phyloP scores from a whole-genome alignment of 2,797 vertebrate species.

The Helicolenus hilgendorfi region DNA sequence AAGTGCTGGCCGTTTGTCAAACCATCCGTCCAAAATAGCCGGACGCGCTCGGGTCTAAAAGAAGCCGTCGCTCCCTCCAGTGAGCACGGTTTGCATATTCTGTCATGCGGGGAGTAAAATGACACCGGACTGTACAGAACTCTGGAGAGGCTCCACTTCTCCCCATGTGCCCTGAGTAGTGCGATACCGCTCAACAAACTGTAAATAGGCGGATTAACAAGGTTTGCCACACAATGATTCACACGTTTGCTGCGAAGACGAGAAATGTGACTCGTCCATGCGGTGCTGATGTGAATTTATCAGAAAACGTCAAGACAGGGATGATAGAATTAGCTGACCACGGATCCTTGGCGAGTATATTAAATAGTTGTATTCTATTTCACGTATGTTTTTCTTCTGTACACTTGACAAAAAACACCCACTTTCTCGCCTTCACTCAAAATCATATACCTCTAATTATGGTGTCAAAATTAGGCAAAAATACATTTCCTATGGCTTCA shows the following conservation, averaged over 20 bases:
- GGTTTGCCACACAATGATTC: slow-evolving; percentile 73
- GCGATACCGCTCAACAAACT: slow-evolving; percentile 76
- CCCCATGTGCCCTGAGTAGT: slow-evolving; percentile 59
- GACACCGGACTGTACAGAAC: slow-evolving; percentile 36
- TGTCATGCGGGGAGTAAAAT: slow-evolving; percentile 59
- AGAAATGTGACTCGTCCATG: slow-evolving; percentile 55
- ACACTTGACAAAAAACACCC: background rate
- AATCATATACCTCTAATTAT: slow-evolving; percentile 40
- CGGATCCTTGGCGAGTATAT: background rate
- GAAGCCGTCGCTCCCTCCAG: slow-evolving; percentile 38
- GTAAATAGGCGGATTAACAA: slow-evolving; percentile 81
- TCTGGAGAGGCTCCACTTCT: slow-evolving; percentile 51
- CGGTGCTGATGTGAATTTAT: slow-evolving; percentile 64
- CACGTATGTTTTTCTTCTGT: background rate
- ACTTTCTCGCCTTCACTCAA: slow-evolving; percentile 35
- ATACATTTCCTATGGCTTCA: slow-evolving; percentile 39
- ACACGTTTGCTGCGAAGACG: slow-evolving; percentile 59
- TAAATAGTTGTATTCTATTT: background rate
- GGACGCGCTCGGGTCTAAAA: slow-evolving; percentile 48
- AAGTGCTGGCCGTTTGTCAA: slow-evolving; percentile 72
- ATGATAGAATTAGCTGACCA: slow-evolving; percentile 43
- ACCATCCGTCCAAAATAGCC: slow-evolving; percentile 75
- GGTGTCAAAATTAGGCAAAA: slow-evolving; percentile 30
- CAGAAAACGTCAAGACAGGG: slow-evolving; percentile 19
- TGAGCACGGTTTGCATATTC: slow-evolving; percentile 45